Evolutionary conservation across 2,888 invertebrate genomes (phyloP).

Genomic region (Leptopterna dolabrata): DNA sequence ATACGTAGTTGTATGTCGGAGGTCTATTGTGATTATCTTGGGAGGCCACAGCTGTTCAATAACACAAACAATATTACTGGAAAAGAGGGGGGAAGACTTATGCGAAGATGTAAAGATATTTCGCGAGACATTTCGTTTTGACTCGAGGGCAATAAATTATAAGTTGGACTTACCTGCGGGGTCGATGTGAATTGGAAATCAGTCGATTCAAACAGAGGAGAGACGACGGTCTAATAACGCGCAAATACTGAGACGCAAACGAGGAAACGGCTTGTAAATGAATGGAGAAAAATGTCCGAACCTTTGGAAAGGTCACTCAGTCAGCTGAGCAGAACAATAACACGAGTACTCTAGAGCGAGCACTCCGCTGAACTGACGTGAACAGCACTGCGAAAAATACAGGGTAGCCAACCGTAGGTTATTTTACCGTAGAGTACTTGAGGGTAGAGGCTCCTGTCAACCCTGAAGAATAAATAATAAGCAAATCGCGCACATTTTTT

Average conservation of each 20-base stretch:
- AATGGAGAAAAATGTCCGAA: constrained; percentile 20
- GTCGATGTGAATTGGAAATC: not conserved
- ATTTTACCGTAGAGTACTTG: no score
- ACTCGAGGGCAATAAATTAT: no score
- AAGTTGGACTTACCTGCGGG: not conserved
- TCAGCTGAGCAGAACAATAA: not conserved
- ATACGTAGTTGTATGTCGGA: not conserved
- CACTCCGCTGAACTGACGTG: not conserved
- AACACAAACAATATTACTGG: constrained; percentile 35
- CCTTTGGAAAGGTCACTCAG: not conserved
- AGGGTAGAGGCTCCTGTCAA: no score
- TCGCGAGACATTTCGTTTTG: no score
- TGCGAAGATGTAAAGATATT: not conserved
- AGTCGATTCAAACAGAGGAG: not conserved
- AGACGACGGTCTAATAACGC: not conserved
- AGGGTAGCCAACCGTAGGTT: not conserved
- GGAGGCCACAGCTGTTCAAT: constrained; percentile 36
- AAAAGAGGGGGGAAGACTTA: not conserved
- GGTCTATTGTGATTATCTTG: not conserved
- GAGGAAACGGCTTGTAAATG: not conserved
- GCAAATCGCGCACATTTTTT: no score
- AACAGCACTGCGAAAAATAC: not conserved
- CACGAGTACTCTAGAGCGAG: not conserved
- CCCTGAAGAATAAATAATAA: no score
- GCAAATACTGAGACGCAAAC: constrained; percentile 6